These are phyloP conservation scores for Phymanthus crucifer DNA, from an alignment of 92 coral and sea anemone genomes.

Conservation along the genomic window DNA sequence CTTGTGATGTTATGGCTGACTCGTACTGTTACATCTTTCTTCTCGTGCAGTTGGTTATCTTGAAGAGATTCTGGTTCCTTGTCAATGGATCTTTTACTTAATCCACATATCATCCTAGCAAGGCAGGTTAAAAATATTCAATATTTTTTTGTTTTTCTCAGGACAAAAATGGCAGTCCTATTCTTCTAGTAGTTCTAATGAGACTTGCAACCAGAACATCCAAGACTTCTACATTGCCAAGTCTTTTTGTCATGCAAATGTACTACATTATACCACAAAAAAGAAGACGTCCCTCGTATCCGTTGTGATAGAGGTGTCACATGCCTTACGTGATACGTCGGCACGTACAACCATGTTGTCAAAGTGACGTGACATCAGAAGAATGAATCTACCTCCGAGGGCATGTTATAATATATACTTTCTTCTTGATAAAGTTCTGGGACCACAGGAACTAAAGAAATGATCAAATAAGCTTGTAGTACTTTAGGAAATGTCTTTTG, in stretches of 20 bases:
- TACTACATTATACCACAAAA: background rate
- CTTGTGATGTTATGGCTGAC: background rate
- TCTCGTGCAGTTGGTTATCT: background rate
- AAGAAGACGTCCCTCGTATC: background rate
- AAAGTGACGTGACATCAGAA: background rate
- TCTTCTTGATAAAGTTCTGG: background rate
- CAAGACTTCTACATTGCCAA: background rate
- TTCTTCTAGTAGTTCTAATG: too few relatives aligned
- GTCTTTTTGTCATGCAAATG: background rate
- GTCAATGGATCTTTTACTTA: background rate
- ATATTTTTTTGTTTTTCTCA: too few relatives aligned
- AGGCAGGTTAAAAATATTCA: too few relatives aligned
- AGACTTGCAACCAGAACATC: background rate
- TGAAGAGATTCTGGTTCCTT: background rate
- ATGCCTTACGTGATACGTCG: background rate
- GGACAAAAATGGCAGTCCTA: too few relatives aligned
- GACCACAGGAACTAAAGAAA: background rate
- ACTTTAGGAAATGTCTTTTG: background rate
- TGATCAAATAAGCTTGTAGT: background rate
- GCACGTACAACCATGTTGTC: constrained; percentile 6
- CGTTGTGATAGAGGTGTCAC: background rate
- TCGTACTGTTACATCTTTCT: background rate
- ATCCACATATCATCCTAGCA: background rate
- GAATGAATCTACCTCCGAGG: background rate
- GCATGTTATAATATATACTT: background rate